Evolutionary conservation across 2,113 vertebrate species (phyloP), one percentile per base, ranked within the genome.

Genomic region (Prochilodus magdalenae): DNA sequence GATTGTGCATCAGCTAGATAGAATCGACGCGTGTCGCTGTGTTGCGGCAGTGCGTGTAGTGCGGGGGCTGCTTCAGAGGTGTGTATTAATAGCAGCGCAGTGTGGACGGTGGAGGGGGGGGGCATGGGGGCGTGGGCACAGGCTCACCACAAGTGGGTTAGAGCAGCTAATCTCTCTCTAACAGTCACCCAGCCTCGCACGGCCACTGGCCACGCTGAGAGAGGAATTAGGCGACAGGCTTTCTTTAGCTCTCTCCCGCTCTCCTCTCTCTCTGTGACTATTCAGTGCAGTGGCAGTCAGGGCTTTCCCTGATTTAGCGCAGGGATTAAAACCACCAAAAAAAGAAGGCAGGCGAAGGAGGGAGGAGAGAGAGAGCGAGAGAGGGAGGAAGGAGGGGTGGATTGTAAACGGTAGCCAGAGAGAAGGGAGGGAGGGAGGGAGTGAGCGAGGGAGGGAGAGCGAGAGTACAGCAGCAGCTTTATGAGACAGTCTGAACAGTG

Each of bases 301-400:
- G 92, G 91, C 87, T 92, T 93, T 92, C 91, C 91, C 90, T 87
- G 85, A 86, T 82, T 90, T 89, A 86, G 84, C 88, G 76, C 15
- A 82, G 80, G 90, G 87, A 85, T 91, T 90, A 75, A 30, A 78
- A 73, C 4, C 40, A 83, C 75, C 36, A 83, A 62, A 67, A 76
- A 60, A 71, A 70, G 29, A 67, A 27, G 55, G 65, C n/a, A 33
- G 40, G 20, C 59, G 63, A 63, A 33, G 60, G 60, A 59, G 62
- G 53, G 40, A 36, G 71, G 2, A 80, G 81, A 77, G 44, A 66
- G 55, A 60, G 80, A 72, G 79, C 70, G 62, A 60, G 80, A 59
- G 67, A 79, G 18, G n/a, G 67, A 85, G 73, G 53, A 71, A 62
- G 57, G 79, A 63, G 7, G 72, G 62, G 20, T 87, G 87, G 86